Conservation (phyloP, 2,113 vertebrate species). For the Macroglossus sobrinus region DNA sequence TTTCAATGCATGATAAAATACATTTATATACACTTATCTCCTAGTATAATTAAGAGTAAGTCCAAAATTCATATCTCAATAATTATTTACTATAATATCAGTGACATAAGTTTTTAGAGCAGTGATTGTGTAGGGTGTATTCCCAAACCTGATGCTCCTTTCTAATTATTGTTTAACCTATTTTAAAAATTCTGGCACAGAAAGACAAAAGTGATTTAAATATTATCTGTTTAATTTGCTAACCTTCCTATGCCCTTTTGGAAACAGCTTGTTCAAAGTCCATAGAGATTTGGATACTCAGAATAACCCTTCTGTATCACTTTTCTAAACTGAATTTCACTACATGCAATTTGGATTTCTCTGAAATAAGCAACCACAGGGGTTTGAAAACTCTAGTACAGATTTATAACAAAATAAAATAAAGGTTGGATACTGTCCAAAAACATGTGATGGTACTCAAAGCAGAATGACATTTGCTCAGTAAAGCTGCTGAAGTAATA, state of each 20-base stretch:
- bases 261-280: slow-evolving; percentile 60
- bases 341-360: slow-evolving; percentile 50
- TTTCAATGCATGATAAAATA: slow-evolving; percentile 38
- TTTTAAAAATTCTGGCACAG: slow-evolving; percentile 70
- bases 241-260: slow-evolving; percentile 63
- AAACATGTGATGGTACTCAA: slow-evolving; percentile 45
- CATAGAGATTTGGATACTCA: slow-evolving; percentile 26
- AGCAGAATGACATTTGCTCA: slow-evolving; percentile 42
- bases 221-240: slow-evolving; percentile 69
- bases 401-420: slow-evolving; percentile 61
- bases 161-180: slow-evolving; percentile 72
- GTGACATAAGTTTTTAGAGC: slow-evolving; percentile 49
- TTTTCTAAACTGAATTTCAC: slow-evolving; percentile 68
- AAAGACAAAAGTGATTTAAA: slow-evolving; percentile 63
- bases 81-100: slow-evolving; percentile 35
- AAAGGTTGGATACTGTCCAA: slow-evolving; percentile 52
- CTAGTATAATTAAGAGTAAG: slow-evolving; percentile 43
- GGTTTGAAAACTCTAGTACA: slow-evolving; percentile 46
- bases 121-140: slow-evolving; percentile 53
- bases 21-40: slow-evolving; percentile 24
- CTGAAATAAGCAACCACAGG: slow-evolving; percentile 53
- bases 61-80: slow-evolving; percentile 65
- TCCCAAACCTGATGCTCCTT: slow-evolving; percentile 55
- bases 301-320: slow-evolving; percentile 53
- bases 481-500: slow-evolving; percentile 6